Evolutionary conservation across 2,113 vertebrate species (phyloP).

Genomic region (Morone chrysops): DNA sequence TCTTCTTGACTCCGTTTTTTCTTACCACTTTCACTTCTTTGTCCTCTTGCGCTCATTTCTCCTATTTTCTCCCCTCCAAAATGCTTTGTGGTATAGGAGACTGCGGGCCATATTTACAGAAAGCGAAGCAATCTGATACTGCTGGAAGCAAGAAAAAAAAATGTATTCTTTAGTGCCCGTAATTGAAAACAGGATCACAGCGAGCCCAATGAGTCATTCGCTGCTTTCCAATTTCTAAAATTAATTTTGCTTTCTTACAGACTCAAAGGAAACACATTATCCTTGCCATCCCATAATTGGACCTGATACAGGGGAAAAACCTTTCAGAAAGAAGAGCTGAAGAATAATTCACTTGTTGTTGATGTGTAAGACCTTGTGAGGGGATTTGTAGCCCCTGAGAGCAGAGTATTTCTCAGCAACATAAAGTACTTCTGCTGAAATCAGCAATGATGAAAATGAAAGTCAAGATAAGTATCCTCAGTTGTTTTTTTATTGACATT

Average conservation of each 20-base stretch:
- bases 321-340: conserved; percentile 19
- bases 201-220: conserved; percentile 54
- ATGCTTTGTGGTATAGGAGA: conserved; percentile 52
- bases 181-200: conserved; percentile 81
- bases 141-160: conserved; percentile 45
- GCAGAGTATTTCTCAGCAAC: background rate
- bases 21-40: background rate
- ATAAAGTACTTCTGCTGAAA: too few species aligned
- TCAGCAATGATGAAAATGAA: background rate
- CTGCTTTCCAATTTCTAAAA: conserved; percentile 53
- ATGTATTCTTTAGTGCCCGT: conserved; percentile 55
- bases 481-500: background rate
- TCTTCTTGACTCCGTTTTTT: conserved; percentile 6
- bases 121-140: conserved; percentile 54
- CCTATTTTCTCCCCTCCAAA: conserved; percentile 28
- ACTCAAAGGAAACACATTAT: conserved; percentile 29
- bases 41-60: conserved; percentile 28
- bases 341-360: background rate
- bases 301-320: conserved; percentile 8
- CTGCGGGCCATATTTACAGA: conserved; percentile 62
- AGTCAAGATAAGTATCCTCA: background rate
- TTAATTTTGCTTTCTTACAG: conserved; percentile 35
- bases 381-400: background rate
- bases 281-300: conserved; percentile 25
- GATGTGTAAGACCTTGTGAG: background rate